These are phyloP conservation scores for Aphidius gifuensis DNA, from an alignment of 1,140 invertebrate species.

Conservation along the genomic window DNA sequence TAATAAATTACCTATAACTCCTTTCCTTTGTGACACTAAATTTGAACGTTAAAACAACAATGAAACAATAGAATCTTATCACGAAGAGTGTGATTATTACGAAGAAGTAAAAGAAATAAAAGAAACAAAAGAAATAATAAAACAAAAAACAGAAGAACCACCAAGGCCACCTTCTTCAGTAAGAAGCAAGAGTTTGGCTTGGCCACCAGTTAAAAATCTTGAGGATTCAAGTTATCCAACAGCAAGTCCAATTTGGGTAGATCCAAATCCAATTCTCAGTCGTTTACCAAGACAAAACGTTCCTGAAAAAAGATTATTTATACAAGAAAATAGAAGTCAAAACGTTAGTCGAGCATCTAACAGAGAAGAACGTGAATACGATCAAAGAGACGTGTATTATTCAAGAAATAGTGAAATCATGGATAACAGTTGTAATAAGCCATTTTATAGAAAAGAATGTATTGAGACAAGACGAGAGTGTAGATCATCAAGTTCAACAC, in stretches of 20 bases:
- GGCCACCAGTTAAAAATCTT: conserved; percentile 47
- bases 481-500: conserved; percentile 34
- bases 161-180: conserved; percentile 28
- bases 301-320: conserved; percentile 37
- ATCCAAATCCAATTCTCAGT: conserved; percentile 45
- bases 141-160: conserved; percentile 4
- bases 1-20: not conserved
- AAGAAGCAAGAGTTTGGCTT: conserved; percentile 38
- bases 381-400: conserved; percentile 16
- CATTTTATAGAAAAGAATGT: conserved; percentile 39
- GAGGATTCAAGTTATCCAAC: conserved; percentile 53
- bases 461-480: conserved; percentile 31
- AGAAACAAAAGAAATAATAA: too few species aligned
- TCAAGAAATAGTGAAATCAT: conserved; percentile 29
- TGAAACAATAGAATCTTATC: conserved; percentile 19
- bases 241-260: conserved; percentile 52
- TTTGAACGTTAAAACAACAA: not conserved
- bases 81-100: conserved; percentile 23
- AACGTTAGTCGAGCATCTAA: conserved; percentile 25
- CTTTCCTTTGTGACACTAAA: not conserved
- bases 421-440: conserved; percentile 48
- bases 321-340: conserved; percentile 35
- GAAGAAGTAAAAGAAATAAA: conserved; percentile 16
- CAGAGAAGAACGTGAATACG: conserved; percentile 25
- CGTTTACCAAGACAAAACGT: conserved; percentile 31